These are phyloP conservation scores for Polietes domitor DNA, from an alignment of 2,888 invertebrate genomes.

Conservation along the genomic window DNA sequence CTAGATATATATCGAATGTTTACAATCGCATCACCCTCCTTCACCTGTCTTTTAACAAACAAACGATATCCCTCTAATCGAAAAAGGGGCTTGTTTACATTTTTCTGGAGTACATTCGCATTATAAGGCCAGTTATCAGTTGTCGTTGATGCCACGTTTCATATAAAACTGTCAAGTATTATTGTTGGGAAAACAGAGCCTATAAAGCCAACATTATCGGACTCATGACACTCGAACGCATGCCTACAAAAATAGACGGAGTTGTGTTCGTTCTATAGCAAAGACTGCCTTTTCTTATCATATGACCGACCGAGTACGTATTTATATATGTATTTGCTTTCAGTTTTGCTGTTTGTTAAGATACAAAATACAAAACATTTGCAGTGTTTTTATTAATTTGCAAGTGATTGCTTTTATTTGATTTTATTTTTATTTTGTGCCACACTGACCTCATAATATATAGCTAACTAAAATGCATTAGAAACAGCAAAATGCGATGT, in stretches of 20 bases:
- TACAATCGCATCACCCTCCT: no score
- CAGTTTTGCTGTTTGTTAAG: neutral
- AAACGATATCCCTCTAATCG: neutral
- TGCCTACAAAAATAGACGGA: neutral
- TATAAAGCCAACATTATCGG: neutral
- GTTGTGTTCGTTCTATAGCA: neutral
- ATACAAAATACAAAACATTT: neutral
- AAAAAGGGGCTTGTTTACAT: slow-evolving; percentile 23
- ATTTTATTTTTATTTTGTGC: slow-evolving; percentile 1
- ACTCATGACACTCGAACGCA: neutral
- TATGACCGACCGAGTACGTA: no score
- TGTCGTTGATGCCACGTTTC: neutral
- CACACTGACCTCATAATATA: slow-evolving; percentile 14
- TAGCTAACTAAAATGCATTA: neutral
- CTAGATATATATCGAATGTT: no score
- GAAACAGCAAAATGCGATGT: neutral
- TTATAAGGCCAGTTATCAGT: neutral
- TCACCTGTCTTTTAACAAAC: neutral
- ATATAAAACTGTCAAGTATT: slow-evolving; percentile 4
- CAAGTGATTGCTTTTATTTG: neutral
- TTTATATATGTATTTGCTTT: neutral
- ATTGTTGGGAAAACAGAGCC: neutral
- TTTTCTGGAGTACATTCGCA: neutral
- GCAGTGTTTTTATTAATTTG: neutral
- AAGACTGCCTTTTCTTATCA: neutral